A percentile compares a stretch with the other conserved stretches of the same genome.
These are phyloP conservation scores for Tortrix viridana DNA, from an alignment of 2,888 invertebrate genomes.

Conservation along the genomic window DNA sequence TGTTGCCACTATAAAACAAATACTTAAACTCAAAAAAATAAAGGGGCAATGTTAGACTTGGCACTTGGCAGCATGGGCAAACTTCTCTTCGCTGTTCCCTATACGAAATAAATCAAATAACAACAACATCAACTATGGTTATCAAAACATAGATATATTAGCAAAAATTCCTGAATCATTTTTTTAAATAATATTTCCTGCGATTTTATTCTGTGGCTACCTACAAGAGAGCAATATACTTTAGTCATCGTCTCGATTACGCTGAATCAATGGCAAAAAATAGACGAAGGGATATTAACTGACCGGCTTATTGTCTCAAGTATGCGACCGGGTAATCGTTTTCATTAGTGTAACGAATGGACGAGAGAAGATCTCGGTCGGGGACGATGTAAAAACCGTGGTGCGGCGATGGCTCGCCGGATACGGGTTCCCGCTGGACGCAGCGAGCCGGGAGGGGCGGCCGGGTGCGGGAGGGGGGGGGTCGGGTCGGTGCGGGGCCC, in stretches of 20 bases:
- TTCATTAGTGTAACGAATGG: conserved; percentile 72
- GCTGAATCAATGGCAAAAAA: conserved; percentile 33
- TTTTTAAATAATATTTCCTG: not conserved
- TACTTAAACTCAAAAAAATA: too few relatives aligned
- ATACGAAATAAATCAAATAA: too few relatives aligned
- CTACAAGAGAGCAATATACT: not conserved
- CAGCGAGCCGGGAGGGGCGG: conserved; percentile 46
- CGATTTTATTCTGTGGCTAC: not conserved
- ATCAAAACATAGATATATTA: too few relatives aligned
- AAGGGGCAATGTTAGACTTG: too few relatives aligned
- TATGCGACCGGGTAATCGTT: conserved; percentile 72
- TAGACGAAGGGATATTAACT: conserved; percentile 41
- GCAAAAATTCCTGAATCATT: too few relatives aligned
- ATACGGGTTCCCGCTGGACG: conserved; percentile 73
- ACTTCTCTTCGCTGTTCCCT: too few relatives aligned
- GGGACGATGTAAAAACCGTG: conserved; percentile 67
- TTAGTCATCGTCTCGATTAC: conserved; percentile 24
- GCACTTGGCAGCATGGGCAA: too few relatives aligned
- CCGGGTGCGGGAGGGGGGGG: conserved; percentile 48
- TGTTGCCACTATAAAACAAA: too few relatives aligned
- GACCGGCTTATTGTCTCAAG: conserved; percentile 64
- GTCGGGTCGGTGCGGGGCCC: conserved; percentile 47
- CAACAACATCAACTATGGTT: too few relatives aligned
- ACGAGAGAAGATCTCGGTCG: conserved; percentile 53
- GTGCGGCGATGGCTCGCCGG: conserved; percentile 60